Percentiles rank a stretch among this genome's conserved stretches.
These are phyloP conservation scores for Autographa pulchrina DNA, from an alignment of 2,888 invertebrate species.

Conservation along the genomic window DNA sequence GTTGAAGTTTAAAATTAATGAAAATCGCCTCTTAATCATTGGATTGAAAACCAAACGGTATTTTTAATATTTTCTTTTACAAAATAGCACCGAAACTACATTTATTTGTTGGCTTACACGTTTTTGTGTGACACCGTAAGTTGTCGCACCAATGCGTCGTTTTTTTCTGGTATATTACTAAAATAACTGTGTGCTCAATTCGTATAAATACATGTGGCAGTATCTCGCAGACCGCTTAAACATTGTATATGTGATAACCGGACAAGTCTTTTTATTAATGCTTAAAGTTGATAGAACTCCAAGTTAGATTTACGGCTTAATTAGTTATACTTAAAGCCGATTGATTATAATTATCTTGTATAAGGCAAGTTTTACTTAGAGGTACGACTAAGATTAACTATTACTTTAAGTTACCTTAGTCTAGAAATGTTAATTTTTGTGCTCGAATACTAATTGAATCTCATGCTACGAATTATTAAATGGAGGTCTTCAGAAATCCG, in stretches of 20 bases:
- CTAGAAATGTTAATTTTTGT: not conserved
- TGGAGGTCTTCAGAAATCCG: too few relatives aligned
- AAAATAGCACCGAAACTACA: constrained; percentile 52
- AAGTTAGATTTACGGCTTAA: not conserved
- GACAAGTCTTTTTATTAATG: constrained; percentile 5
- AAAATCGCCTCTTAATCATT: constrained; percentile 38
- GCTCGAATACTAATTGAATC: not conserved
- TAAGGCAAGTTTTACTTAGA: not conserved
- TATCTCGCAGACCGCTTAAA: constrained; percentile 31
- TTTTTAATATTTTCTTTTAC: constrained; percentile 8
- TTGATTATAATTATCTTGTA: not conserved
- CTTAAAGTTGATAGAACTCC: constrained; percentile 12
- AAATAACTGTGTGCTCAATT: constrained; percentile 54
- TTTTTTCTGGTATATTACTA: constrained; percentile 28
- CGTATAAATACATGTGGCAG: constrained; percentile 54
- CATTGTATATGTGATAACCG: not conserved
- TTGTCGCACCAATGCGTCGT: constrained; percentile 19
- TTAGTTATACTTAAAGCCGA: not conserved
- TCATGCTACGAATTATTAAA: not conserved
- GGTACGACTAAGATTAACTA: not conserved
- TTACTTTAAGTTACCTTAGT: not conserved
- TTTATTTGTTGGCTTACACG: not conserved
- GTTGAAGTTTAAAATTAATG: constrained; percentile 17
- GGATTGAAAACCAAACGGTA: constrained; percentile 42
- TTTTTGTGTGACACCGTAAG: constrained; percentile 35